These are phyloP conservation scores for Xylocampa areola DNA, from an alignment of 2,888 invertebrate genomes.

Conservation along the genomic window DNA sequence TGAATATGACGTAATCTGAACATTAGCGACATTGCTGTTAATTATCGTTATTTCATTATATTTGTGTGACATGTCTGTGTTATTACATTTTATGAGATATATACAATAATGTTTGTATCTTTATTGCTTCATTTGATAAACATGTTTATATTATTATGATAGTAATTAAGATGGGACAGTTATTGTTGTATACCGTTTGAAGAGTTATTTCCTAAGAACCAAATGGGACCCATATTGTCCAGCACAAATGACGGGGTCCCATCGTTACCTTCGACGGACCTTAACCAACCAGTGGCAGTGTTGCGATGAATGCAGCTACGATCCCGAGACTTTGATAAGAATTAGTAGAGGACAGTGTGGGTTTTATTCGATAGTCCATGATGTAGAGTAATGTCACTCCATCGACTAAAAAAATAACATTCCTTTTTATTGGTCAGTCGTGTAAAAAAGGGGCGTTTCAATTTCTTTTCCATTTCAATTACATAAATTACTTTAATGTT, in stretches of 20 bases:
- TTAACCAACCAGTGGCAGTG: no score
- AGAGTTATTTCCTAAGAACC: conserved; percentile 12
- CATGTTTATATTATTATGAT: conserved; percentile 6
- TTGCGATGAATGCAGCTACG: no score
- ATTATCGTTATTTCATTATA: conserved; percentile 39
- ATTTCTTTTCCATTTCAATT: conserved; percentile 3
- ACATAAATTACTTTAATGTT: conserved; percentile 2
- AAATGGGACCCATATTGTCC: no score
- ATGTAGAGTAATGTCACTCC: no score
- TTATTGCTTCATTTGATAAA: conserved; percentile 30
- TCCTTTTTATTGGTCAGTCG: no score
- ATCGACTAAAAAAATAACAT: no score
- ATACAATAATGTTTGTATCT: conserved; percentile 27
- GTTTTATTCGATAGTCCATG: no score
- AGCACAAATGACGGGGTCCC: no score
- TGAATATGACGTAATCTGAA: conserved; percentile 50
- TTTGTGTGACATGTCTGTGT: conserved; percentile 29
- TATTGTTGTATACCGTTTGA: conserved; percentile 14
- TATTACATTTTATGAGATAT: conserved; percentile 26
- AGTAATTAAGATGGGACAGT: conserved; percentile 17
- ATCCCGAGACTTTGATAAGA: no score
- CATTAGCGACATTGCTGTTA: conserved; percentile 46
- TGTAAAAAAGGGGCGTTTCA: no score
- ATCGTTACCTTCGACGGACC: no score
- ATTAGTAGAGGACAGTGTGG: no score